Percentiles rank a stretch among this genome's conserved stretches.
Conservation (phyloP, 2,797 vertebrate species). For the Mormyrus hasselquistii region DNA sequence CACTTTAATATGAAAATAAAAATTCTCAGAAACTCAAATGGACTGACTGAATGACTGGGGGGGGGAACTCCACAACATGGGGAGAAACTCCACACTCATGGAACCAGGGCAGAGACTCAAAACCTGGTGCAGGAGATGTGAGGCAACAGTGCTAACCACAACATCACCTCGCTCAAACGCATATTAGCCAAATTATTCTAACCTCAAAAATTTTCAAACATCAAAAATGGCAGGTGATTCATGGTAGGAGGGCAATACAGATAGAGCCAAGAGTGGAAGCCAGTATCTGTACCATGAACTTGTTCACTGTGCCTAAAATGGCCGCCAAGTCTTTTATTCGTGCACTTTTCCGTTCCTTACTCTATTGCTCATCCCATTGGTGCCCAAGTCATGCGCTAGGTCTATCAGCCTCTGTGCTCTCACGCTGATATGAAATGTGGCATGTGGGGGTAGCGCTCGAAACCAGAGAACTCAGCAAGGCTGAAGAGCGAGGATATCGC, state of each 20-base stretch:
- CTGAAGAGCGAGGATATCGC: slow-evolving; percentile 2
- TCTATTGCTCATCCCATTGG: background rate
- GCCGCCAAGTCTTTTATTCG: background rate
- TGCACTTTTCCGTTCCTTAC: background rate
- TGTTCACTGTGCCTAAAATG: slow-evolving; percentile 11
- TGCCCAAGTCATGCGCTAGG: background rate
- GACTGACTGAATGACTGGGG: background rate
- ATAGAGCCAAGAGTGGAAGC: background rate
- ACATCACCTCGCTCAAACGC: background rate
- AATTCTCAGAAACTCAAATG: background rate
- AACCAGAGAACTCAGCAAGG: background rate
- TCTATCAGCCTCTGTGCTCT: background rate
- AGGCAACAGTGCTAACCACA: background rate
- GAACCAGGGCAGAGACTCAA: background rate
- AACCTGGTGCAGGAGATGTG: background rate
- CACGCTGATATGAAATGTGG: background rate
- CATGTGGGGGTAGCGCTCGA: background rate
- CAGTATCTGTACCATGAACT: background rate
- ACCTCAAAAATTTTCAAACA: background rate
- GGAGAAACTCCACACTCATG: background rate
- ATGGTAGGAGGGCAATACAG: background rate
- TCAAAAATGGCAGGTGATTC: background rate
- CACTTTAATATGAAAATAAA: background rate
- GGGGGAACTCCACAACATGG: background rate
- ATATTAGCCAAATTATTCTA: background rate